Base-by-base conservation (phyloP, 64 coral and sea anemone genomes). In the Actinia tenebrosa region DNA sequence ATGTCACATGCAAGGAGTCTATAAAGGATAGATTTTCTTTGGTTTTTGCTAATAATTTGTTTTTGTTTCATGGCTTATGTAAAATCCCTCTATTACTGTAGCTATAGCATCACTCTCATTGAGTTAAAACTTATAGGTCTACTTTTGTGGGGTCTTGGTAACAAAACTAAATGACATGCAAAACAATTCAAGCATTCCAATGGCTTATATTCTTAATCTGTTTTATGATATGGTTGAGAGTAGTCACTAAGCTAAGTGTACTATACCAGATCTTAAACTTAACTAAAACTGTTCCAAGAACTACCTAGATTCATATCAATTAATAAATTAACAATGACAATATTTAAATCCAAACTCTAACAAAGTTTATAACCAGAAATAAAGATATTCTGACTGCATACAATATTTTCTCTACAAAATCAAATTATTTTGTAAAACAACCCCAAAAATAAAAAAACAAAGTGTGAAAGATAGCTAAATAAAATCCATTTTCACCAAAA, bases 311-410 rank as follows among this genome's bases (percentile, higher is more conserved):
- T 75, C 1, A 75, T 69, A 22, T 69, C 16, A 61, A 0, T 50
- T 15, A 75, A 75, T 75, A 37, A 75, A 42, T 75, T 75, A 75
- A 3, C 10, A 75, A 30, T 22, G 17, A 3, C 17, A 23, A 37
- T 75, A 10, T 42, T 75, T 75, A 75, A 26, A 75, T 69, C 69
- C 10, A 58, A 14, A 58, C 6, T 42, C n/a, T 30, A 30, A 30
- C 26, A 75, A 75, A 75, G 69, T 75, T 75, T 42, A 30, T 75
- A 37, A 75, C 69, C n/a, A 75, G 69, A 75, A 75, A 25, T 75
- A 13, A 75, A 75, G 69, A 42, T 42, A 14, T 16, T 75, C 10
- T 6, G 0, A 37, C 6, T 23, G 63, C 3, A 50, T 5, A 50
- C 47, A 61, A 61, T 61, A 61, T 64, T n/a, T 10, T 66, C 60